Percentiles rank a stretch among this genome's conserved stretches.
Evolutionary conservation across 2,888 invertebrate genomes (phyloP).

Genomic region (Drosophila quinaria): DNA sequence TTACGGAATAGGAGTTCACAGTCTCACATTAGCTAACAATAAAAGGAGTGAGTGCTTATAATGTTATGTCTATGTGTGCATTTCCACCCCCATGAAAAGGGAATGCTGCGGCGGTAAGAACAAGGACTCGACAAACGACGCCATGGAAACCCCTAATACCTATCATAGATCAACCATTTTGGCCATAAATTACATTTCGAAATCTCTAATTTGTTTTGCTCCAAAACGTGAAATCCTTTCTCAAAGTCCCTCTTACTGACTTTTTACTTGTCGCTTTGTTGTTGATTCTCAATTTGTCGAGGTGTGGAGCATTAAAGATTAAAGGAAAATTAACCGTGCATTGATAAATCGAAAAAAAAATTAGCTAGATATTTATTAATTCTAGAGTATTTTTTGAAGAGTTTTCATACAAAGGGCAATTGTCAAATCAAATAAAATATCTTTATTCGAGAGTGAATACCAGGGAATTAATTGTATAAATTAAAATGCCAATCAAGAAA

Average conservation of each 20-base stretch:
- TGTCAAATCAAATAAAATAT: constrained; percentile 32
- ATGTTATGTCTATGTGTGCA: constrained; percentile 6
- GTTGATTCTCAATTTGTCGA: constrained; percentile 22
- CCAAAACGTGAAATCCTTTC: constrained; percentile 81
- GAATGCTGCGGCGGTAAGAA: constrained; percentile 39
- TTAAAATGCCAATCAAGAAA: constrained; percentile 74
- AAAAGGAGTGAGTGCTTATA: constrained; percentile 42
- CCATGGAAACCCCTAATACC: constrained; percentile 75
- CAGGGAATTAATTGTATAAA: constrained; percentile 42
- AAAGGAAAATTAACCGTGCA: constrained; percentile 30
- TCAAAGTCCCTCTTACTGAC: constrained; percentile 58
- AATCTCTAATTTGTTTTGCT: constrained; percentile 84
- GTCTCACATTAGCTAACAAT: constrained; percentile 12
- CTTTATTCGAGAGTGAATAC: constrained; percentile 23
- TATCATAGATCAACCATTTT: constrained; percentile 82
- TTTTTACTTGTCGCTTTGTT: constrained; percentile 49
- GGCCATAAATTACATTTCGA: constrained; percentile 81
- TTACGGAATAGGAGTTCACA: neutral
- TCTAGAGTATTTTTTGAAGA: too few species aligned
- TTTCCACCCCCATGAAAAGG: constrained; percentile 44
- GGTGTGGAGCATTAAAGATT: constrained; percentile 41
- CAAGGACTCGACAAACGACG: constrained; percentile 43
- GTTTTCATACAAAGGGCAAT: constrained; percentile 14
- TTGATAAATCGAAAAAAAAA: constrained; percentile 21
- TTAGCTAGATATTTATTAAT: neutral